Evolutionary conservation across 2,797 vertebrate species (phyloP).

Genomic region (Sparidentex hasta): DNA sequence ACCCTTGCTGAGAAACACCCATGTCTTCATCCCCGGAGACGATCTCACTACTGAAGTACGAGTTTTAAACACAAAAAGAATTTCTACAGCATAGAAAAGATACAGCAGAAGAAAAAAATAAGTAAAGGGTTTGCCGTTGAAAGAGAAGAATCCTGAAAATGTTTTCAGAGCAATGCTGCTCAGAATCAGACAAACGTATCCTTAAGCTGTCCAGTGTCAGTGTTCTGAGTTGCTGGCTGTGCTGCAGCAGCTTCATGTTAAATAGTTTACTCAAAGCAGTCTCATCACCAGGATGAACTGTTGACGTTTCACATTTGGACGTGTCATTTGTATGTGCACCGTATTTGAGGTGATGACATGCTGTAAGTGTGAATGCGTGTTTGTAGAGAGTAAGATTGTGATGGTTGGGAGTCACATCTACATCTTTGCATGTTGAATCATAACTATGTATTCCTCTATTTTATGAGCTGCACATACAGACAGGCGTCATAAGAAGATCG

Average conservation of each 20-base stretch:
- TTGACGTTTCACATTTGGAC: neutral
- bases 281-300: no score
- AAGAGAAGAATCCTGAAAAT: constrained; percentile 2
- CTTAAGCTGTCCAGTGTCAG: neutral
- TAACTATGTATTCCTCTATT: constrained; percentile 3
- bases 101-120: no score
- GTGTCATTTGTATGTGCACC: no score
- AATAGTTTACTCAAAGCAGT: no score
- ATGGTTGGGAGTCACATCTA: no score
- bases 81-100: neutral
- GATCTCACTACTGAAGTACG: constrained; percentile 5
- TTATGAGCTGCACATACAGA: constrained; percentile 11
- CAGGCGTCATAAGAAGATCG: constrained; percentile 34
- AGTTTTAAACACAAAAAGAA: constrained; percentile 14
- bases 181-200: neutral
- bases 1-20: constrained; percentile 11
- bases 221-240: neutral
- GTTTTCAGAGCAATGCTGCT: constrained; percentile 30
- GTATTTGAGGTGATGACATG: no score
- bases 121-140: neutral
- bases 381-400: no score
- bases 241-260: neutral
- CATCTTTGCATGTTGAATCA: constrained; percentile 9
- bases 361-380: no score
- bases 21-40: constrained; percentile 19